Evolutionary conservation across 1,140 invertebrate genomes (phyloP), one percentile per base, ranked within the genome.

Genomic region (Drosophila funebris): DNA sequence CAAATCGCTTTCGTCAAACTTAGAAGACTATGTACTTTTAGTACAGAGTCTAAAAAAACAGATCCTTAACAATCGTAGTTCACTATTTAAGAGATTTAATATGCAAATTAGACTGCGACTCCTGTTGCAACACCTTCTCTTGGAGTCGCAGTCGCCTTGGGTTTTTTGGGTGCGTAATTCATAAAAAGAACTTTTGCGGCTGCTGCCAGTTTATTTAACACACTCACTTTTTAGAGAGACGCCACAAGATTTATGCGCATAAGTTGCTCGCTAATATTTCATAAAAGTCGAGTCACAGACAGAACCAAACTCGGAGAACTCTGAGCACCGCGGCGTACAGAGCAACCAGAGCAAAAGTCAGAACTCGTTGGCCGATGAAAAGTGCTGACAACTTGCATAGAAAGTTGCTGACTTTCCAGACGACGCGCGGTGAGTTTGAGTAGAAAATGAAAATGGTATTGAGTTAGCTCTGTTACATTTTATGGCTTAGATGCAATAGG

Each of bases 401-500:
- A 73, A 73, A 73, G 71, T 73, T 73, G 71, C 71, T 62, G 71
- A 73, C 57, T 73, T 73, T 73, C 56, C 64, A 73, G 71, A 73
- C 71, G 50, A 9, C 48, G 31, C 29, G 22, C 70, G 22, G 44
- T 53, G 70, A 61, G 69, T 43, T 44, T 53, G 22, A 46, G 46
- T 36, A 53, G 61, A 36, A 71, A 71, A 66, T 71, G 61, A 64
- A 70, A 56, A 70, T 46, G 31, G 16, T 56, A 71, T 71, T 57
- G 68, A 71, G 61, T 56, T 50, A 14, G 43, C 50, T 64, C 16
- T 29, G 41, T 60, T 73, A 63, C 70, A 60, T 44, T 73, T 73
- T 60, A 67, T 68, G 70, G 63, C 16, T 52, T 16, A 50, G 24
- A 70, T 70, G 36, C 60, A 63, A 29, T 9, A 3, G 14, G 48